These are phyloP conservation scores for Caranx melampygus DNA, from an alignment of 2,113 vertebrate genomes.

Conservation along the genomic window DNA sequence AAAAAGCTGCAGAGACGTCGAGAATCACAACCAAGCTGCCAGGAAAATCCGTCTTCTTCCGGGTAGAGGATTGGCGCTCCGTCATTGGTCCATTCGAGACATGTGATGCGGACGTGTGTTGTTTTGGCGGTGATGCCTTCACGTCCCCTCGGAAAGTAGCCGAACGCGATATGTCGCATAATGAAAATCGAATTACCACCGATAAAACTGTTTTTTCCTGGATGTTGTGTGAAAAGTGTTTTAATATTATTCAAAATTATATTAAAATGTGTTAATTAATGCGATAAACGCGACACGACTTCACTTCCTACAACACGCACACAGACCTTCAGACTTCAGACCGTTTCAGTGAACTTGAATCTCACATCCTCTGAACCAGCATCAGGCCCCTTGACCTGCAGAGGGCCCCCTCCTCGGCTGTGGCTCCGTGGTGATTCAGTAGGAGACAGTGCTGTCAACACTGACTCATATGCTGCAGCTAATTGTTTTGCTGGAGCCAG, in stretches of 20 bases:
- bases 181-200: not conserved
- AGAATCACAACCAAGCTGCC: constrained; percentile 67
- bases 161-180: accelerated
- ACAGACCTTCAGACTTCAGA: no score
- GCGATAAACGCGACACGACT: not conserved
- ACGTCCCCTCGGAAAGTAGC: not conserved
- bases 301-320: no score
- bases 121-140: constrained; percentile 27
- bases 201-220: not conserved
- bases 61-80: constrained; percentile 53
- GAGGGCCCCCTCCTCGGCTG: no score
- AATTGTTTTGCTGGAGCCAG: no score
- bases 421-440: no score
- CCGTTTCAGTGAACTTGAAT: not conserved
- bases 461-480: no score
- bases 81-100: constrained; percentile 68
- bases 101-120: constrained; percentile 53
- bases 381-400: no score
- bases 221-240: not conserved
- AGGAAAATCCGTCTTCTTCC: constrained; percentile 74
- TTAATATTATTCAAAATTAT: no score
- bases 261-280: no score
- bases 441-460: no score
- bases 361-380: not conserved
- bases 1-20: not conserved